Percentiles rank a stretch among this genome's conserved stretches.
Evolutionary conservation across 2,797 vertebrate species (phyloP).

Genomic region (Eptatretus atami): DNA sequence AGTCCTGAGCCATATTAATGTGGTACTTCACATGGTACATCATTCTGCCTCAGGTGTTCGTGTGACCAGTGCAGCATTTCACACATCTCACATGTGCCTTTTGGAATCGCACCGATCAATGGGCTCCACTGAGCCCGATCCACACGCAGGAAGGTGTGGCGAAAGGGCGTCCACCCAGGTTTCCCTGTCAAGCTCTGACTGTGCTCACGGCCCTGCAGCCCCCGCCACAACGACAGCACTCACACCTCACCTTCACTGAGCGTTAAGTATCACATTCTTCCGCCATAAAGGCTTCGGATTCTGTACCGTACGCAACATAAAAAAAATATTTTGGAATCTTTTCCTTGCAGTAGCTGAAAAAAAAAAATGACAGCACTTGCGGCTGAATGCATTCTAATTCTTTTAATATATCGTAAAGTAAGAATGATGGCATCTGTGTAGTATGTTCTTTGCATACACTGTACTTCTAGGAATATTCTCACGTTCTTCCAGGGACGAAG

Average conservation of each 20-base stretch:
- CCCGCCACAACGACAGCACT: constrained; percentile 48
- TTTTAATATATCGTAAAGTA: too few relatives aligned
- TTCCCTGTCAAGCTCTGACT: constrained; percentile 67
- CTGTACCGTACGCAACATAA: too few relatives aligned
- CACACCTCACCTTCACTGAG: constrained; percentile 38
- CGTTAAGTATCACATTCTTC: not conserved
- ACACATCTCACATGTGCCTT: constrained; percentile 88
- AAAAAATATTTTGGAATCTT: too few relatives aligned
- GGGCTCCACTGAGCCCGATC: constrained; percentile 54
- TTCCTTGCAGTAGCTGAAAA: too few relatives aligned
- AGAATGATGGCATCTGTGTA: too few relatives aligned
- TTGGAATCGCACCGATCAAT: constrained; percentile 61
- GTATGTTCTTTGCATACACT: too few relatives aligned
- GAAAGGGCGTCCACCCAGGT: constrained; percentile 54
- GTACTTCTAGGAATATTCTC: too few relatives aligned
- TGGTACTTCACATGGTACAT: not conserved
- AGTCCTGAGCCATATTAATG: not conserved
- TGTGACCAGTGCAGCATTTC: constrained; percentile 97
- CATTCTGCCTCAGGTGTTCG: constrained; percentile 34
- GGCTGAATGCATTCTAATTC: too few relatives aligned
- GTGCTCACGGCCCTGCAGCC: constrained; percentile 75
- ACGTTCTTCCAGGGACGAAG: constrained; percentile 28
- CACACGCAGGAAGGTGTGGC: constrained; percentile 40
- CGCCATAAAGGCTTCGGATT: too few relatives aligned
- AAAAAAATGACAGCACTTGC: too few relatives aligned